Conservation (phyloP, 2,888 invertebrate species). For the Elgonia sp. region DNA sequence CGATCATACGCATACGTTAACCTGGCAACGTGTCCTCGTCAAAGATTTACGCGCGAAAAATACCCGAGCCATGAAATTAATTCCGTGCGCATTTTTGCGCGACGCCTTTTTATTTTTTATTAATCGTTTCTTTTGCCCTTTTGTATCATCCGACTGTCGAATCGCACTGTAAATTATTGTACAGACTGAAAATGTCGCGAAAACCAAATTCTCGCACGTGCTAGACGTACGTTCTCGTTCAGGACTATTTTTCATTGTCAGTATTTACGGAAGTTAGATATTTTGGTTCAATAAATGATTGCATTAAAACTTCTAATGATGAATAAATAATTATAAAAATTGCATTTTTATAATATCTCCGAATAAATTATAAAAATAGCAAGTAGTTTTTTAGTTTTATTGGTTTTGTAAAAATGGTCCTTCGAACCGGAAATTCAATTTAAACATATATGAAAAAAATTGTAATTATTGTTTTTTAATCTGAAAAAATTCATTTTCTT, state of each 20-base stretch:
- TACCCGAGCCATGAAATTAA: constrained; percentile 66
- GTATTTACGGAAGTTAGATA: neutral
- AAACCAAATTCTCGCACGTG: constrained; percentile 48
- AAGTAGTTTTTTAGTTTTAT: no score
- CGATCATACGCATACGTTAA: constrained; percentile 68
- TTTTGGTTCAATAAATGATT: no score
- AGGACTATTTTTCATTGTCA: constrained; percentile 14
- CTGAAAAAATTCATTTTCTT: no score
- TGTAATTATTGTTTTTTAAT: no score
- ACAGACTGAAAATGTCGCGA: constrained; percentile 31
- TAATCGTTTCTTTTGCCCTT: no score
- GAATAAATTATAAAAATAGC: no score
- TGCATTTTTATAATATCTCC: no score
- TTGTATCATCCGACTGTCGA: constrained; percentile 1
- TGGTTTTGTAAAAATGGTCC: no score
- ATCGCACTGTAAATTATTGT: constrained; percentile 46
- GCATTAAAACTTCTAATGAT: no score
- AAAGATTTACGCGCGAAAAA: constrained; percentile 73
- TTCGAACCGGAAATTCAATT: no score
- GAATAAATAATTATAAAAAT: no score
- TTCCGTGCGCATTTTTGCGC: constrained; percentile 49
- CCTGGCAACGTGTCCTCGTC: constrained; percentile 63
- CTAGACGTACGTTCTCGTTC: constrained; percentile 34
- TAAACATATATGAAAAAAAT: no score
- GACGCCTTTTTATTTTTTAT: constrained; percentile 14